phyloP scores from a whole-genome alignment of 2,113 vertebrate species.

The Oxygymnocypris stewartii region DNA sequence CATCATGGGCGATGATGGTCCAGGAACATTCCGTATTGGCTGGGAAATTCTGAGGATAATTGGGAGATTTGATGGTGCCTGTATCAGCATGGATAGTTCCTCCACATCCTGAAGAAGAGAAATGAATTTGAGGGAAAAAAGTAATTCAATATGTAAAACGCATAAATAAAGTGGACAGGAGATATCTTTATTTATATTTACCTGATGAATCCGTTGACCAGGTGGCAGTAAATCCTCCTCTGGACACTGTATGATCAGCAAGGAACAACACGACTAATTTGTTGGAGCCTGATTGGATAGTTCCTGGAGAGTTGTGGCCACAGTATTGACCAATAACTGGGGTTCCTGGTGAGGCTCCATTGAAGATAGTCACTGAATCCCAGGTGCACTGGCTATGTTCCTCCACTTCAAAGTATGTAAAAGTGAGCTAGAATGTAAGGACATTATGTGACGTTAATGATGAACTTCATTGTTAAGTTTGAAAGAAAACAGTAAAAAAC shows the following conservation, averaged over 20 bases:
- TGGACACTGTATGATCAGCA: constrained; percentile 77
- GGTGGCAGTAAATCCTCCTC: constrained; percentile 84
- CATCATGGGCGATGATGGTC: constrained; percentile 83
- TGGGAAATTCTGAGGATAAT: constrained; percentile 90
- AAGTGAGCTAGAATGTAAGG: constrained; percentile 79
- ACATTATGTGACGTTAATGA: neutral
- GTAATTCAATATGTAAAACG: neutral
- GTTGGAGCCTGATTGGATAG: constrained; percentile 85
- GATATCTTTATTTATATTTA: constrained; percentile 55
- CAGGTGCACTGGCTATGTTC: constrained; percentile 77
- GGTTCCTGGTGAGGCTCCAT: constrained; percentile 84
- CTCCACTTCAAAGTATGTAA: constrained; percentile 85
- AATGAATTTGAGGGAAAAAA: neutral
- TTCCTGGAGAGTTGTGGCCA: constrained; percentile 79
- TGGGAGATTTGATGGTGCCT: constrained; percentile 85
- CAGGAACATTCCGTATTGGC: constrained; percentile 85
- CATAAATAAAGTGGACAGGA: neutral
- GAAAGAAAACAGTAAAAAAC: neutral
- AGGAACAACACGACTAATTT: constrained; percentile 86
- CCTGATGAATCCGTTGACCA: constrained; percentile 88
- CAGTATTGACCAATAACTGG: constrained; percentile 91
- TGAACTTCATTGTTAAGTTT: neutral
- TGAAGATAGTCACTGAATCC: constrained; percentile 91
- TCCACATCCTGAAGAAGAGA: constrained; percentile 82
- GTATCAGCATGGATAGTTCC: constrained; percentile 83